Evolutionary conservation across 1,140 invertebrate genomes (phyloP), one percentile per base, ranked within the genome.

Genomic region (Brachionus calyciflorus): DNA sequence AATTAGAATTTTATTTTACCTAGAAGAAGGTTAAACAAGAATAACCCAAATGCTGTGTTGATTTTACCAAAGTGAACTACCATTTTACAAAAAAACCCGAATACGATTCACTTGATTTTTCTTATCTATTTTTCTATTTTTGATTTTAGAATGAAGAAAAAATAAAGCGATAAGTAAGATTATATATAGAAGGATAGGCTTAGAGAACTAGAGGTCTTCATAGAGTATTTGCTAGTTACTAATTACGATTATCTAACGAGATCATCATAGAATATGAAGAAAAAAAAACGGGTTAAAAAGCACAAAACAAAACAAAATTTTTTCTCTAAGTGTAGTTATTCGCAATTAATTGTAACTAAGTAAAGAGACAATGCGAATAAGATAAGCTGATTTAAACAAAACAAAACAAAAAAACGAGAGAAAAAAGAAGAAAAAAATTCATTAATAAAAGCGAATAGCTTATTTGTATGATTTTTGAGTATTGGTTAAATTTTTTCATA

Each of bases 231-330:
- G 37, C 37, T 17, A 60, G 17, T 37, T 60, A 60, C 55, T 60
- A 60, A 60, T 60, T 60, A 30, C 37, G 30, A 37, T 60, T 60
- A 60, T 60, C 55, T 60, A 60, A 60, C 14, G 37, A 60, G 55
- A 60, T 60, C 33, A 37, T 9, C 3, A 37, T 9, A 37, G 3
- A 37, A 37, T 5, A 37, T 9, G 33, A 37, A 17, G 19, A 17
- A 60, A 30, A 30, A 28, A 10, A 55, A 55, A 55, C 53, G 53
- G 53, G 53, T 33, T 55, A 60, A 60, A 60, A 60, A 60, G 26
- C 55, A 60, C 55, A 60, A 41, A 60, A 60, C 28, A 60, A 60
- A 60, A 60, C 55, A 60, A 60, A 60, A 60, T 60, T 60, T 60
- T 60, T 60, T 60, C 30, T 60, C 55, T 33, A 37, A 60, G 55